Conservation (phyloP, 2,888 invertebrate species). For the Odontothrips loti region DNA sequence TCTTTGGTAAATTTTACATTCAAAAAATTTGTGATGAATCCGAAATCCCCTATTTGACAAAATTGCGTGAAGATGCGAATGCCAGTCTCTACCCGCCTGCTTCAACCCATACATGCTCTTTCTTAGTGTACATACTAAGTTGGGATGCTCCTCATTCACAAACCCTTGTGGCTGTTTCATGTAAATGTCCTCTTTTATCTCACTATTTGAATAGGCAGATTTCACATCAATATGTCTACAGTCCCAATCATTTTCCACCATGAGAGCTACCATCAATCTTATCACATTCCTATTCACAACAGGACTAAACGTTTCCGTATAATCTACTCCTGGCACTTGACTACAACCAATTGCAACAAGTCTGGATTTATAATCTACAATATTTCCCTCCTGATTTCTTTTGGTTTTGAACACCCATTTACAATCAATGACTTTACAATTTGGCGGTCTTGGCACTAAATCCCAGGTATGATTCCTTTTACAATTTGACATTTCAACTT, state of each 20-base stretch:
- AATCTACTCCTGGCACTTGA: no score
- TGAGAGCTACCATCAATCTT: slow-evolving; percentile 6
- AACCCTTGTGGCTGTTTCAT: slow-evolving; percentile 9
- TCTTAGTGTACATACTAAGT: background rate
- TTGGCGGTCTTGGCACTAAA: no score
- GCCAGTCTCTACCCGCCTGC: slow-evolving; percentile 16
- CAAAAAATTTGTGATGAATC: slow-evolving; percentile 2
- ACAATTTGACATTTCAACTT: no score
- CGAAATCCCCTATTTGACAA: background rate
- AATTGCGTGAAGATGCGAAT: background rate
- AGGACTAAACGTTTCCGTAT: slow-evolving; percentile 4
- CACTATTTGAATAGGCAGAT: slow-evolving; percentile 19
- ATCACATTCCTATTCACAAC: slow-evolving; percentile 5
- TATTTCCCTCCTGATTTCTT: no score
- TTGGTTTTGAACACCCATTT: no score
- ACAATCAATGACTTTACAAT: no score
- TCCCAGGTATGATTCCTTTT: no score
- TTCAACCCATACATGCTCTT: slow-evolving; percentile 27
- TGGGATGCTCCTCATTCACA: background rate
- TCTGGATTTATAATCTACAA: no score
- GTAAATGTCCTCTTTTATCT: slow-evolving; percentile 24
- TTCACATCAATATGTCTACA: slow-evolving; percentile 12
- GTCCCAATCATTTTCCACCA: background rate
- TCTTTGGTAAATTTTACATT: no score
- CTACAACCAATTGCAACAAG: no score